Base-by-base conservation (phyloP, 2,797 vertebrate genomes). In the Ctenochaetus hawaiiensis region DNA sequence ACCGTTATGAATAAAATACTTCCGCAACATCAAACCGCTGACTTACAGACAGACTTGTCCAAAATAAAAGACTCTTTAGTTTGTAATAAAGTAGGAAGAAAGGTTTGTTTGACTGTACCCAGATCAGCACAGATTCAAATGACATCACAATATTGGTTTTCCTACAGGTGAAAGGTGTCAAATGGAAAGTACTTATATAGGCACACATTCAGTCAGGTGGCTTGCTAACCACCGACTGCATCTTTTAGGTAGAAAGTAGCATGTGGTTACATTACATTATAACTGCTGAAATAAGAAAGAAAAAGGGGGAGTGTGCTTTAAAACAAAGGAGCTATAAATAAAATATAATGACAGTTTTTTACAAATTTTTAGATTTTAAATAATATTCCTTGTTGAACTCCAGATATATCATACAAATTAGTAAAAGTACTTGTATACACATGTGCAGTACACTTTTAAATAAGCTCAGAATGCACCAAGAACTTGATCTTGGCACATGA, bases 131-230 rank as follows among this genome's bases (percentile, higher is more conserved):
- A 82, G 77, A 48, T 73, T 80, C 37, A 69, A 62, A 78, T 86
- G 83, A 90, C 87, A 88, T 89, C 80, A 83, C 75, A 68, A 60
- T 60, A 59, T 77, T 45, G 0, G 41, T 67, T 54, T 72, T 67
- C 67, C 57, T 80, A 85, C 77, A 82, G 72, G 70, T 83, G 82
- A 70, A 72, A 67, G 41, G 65, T 71, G 84, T 83, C 68, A 79
- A 64, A 76, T 63, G 65, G 53, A 82, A 67, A 81, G 78, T 74
- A 88, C 74, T 84, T 76, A 74, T 85, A 90, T 76, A 93, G 91
- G 90, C 90, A 93, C 90, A 90, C 81, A 81, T 85, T 89, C 88
- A 90, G 89, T 72, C 89, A 90, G 75, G 68, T 79, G 87, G 87
- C 75, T 60, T 78, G 80, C 71, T 72, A 78, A 87, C 84, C 87